Evolutionary conservation across 2,888 invertebrate species (phyloP).

Genomic region (Hofmannophila pseudospretella): DNA sequence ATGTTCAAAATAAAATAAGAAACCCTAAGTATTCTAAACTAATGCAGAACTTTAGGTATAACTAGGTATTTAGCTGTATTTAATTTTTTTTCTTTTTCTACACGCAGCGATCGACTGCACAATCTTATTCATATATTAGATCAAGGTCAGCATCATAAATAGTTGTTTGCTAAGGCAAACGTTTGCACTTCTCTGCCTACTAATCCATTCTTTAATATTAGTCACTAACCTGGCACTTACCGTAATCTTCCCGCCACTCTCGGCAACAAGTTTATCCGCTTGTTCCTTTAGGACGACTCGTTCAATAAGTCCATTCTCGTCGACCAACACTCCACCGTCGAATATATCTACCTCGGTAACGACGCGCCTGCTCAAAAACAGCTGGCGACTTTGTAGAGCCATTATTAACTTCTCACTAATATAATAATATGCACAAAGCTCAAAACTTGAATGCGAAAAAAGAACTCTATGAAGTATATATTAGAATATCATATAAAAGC

Average conservation of each 20-base stretch:
- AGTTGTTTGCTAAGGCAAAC: too few species aligned
- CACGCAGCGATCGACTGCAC: too few species aligned
- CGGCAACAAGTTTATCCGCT: slow-evolving; percentile 61
- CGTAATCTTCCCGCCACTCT: slow-evolving; percentile 68
- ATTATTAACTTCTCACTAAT: neutral
- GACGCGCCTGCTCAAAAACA: slow-evolving; percentile 69
- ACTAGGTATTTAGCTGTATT: too few species aligned
- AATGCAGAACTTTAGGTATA: too few species aligned
- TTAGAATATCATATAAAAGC: neutral
- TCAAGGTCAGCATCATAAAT: too few species aligned
- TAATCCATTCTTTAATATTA: too few species aligned
- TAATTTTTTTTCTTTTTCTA: too few species aligned
- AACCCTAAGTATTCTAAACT: too few species aligned
- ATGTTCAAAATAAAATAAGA: too few species aligned
- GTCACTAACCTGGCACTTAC: slow-evolving; percentile 37
- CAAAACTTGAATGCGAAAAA: neutral
- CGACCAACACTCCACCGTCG: slow-evolving; percentile 79
- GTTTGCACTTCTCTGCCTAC: slow-evolving; percentile 1
- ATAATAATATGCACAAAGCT: neutral
- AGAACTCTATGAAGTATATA: neutral
- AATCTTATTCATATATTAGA: too few species aligned
- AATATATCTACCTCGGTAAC: slow-evolving; percentile 71
- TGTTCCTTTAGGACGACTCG: slow-evolving; percentile 67
- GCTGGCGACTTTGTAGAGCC: slow-evolving; percentile 27
- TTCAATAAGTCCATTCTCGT: slow-evolving; percentile 77